Evolutionary conservation across 2,113 vertebrate genomes (phyloP).

Genomic region (Callorhinus ursinus): DNA sequence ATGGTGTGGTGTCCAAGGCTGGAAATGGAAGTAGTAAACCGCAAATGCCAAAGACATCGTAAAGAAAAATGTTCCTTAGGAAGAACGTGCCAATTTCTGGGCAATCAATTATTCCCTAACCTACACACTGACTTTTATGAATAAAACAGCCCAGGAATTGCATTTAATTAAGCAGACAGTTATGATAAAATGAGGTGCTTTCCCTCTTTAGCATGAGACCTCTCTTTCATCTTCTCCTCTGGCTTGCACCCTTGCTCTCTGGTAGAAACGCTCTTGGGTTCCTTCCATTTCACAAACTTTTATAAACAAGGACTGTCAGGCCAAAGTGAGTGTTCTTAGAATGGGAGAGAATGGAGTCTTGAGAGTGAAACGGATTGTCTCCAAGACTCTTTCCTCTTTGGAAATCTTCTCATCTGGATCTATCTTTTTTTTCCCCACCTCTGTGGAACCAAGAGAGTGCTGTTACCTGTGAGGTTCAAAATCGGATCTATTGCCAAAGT

Average conservation of each 20-base stretch:
- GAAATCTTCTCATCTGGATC: not conserved
- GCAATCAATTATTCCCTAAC: conserved; percentile 56
- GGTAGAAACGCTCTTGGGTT: not conserved
- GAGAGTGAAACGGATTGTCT: not conserved
- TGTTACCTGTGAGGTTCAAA: not conserved
- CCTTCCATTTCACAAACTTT: not conserved
- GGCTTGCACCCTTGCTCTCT: not conserved
- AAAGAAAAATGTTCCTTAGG: conserved; percentile 58
- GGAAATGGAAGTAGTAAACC: conserved; percentile 50
- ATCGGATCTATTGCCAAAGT: not conserved
- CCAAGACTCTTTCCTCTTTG: not conserved
- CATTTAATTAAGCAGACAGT: conserved; percentile 57
- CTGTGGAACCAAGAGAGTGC: not conserved
- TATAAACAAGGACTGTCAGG: not conserved
- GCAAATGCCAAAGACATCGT: conserved; percentile 52
- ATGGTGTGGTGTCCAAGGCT: not conserved
- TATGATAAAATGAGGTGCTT: conserved; percentile 9
- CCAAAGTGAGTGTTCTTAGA: not conserved
- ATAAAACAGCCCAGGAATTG: conserved; percentile 63
- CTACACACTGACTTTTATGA: conserved; percentile 60
- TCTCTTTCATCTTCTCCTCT: not conserved
- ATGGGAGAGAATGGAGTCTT: not conserved
- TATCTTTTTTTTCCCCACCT: not conserved
- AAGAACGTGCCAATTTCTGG: conserved; percentile 57
- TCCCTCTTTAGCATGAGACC: not conserved